Percentiles rank a stretch among this genome's conserved stretches.
phyloP scores from a whole-genome alignment of 1,140 invertebrate genomes.

The Lasaia peninsularis region DNA sequence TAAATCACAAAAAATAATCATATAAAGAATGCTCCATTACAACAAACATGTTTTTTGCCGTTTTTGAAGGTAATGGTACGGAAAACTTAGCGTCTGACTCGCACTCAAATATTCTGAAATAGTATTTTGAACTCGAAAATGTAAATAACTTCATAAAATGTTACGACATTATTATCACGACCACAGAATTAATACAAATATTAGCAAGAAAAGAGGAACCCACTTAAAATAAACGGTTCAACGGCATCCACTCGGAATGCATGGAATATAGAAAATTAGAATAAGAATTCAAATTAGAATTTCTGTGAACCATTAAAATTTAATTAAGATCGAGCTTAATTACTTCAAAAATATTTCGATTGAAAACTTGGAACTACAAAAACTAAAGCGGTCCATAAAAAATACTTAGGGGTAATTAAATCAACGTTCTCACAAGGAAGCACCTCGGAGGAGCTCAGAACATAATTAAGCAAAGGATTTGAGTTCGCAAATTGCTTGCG shows the following conservation, averaged over 20 bases:
- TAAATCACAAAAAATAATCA: too few relatives aligned
- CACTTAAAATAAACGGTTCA: background rate
- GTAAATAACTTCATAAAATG: too few relatives aligned
- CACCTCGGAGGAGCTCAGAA: constrained; percentile 24
- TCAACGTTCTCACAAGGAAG: constrained; percentile 23
- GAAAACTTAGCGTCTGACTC: too few relatives aligned
- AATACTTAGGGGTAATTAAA: constrained; percentile 30
- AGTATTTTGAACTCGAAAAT: too few relatives aligned
- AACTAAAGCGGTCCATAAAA: constrained; percentile 12
- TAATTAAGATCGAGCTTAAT: constrained; percentile 6
- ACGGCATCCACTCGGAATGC: background rate
- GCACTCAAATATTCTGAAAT: too few relatives aligned
- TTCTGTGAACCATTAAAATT: constrained; percentile 4
- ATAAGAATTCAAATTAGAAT: constrained; percentile 10
- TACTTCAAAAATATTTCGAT: constrained; percentile 6
- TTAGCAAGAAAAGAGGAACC: background rate
- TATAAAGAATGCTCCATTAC: too few relatives aligned
- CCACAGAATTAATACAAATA: too few relatives aligned
- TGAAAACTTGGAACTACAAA: constrained; percentile 6
- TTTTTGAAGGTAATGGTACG: too few relatives aligned
- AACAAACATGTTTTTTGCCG: too few relatives aligned
- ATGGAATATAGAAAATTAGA: constrained; percentile 8
- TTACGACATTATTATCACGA: too few relatives aligned
- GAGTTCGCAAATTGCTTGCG: constrained; percentile 44
- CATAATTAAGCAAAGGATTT: constrained; percentile 57